Percentiles rank a stretch among this genome's conserved stretches.
Evolutionary conservation across 2,797 vertebrate species (phyloP).

Genomic region (Eutrigla gurnardus): DNA sequence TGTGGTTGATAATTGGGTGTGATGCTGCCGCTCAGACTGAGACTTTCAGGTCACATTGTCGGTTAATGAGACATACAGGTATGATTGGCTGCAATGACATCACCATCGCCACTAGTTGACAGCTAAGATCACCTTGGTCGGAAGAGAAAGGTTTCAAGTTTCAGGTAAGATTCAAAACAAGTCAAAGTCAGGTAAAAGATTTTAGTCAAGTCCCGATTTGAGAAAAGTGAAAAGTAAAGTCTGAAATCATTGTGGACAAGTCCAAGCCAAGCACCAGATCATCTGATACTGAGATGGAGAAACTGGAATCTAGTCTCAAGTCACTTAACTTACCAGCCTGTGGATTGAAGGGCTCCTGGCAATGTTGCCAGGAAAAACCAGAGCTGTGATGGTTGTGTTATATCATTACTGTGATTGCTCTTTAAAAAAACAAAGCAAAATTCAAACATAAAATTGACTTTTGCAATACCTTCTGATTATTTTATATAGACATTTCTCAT

Average conservation of each 20-base stretch:
- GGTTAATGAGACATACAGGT: neutral
- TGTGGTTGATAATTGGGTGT: slow-evolving; percentile 13
- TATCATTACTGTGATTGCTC: too few species aligned
- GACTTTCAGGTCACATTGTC: slow-evolving; percentile 19
- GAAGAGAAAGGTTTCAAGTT: neutral
- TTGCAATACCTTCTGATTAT: too few species aligned
- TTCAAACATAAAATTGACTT: too few species aligned
- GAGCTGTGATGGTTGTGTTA: too few species aligned
- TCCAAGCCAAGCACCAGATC: neutral
- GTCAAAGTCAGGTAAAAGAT: neutral
- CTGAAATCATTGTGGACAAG: neutral
- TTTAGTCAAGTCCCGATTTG: neutral
- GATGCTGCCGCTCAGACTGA: slow-evolving; percentile 19
- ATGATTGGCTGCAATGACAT: slow-evolving; percentile 14
- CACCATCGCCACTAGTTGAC: neutral
- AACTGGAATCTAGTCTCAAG: neutral
- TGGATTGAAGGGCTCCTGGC: too few species aligned
- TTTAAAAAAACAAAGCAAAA: too few species aligned
- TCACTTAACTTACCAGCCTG: neutral
- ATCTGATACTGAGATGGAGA: neutral
- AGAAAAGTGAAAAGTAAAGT: too few species aligned
- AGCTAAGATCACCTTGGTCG: neutral
- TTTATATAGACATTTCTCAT: too few species aligned
- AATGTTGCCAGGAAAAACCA: too few species aligned
- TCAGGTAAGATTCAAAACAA: neutral